A percentile compares a stretch with the other conserved stretches of the same genome.
Evolutionary conservation across 2,797 vertebrate genomes (phyloP).

Genomic region (Florisuga fusca): DNA sequence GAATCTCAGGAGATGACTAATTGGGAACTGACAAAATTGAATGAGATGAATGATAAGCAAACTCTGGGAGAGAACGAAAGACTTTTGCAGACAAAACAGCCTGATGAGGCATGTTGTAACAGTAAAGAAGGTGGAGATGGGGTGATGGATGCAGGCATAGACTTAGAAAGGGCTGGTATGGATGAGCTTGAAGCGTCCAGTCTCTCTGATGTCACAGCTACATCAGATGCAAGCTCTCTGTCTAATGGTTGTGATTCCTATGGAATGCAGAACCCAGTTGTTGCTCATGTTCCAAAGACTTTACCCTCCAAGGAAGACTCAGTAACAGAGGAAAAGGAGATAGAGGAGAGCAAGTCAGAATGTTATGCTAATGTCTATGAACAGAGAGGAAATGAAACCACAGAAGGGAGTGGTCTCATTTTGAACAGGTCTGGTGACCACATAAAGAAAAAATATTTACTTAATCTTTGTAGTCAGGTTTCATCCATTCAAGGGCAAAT

Average conservation of each 20-base stretch:
- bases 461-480: slow-evolving; percentile 80
- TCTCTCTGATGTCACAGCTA: slow-evolving; percentile 67
- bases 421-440: slow-evolving; percentile 83
- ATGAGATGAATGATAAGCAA: slow-evolving; percentile 72
- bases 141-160: slow-evolving; percentile 45
- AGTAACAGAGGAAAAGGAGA: slow-evolving; percentile 96
- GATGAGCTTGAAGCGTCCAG: slow-evolving; percentile 69
- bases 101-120: slow-evolving; percentile 49
- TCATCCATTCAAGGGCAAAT: slow-evolving; percentile 75
- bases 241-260: slow-evolving; percentile 84
- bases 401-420: slow-evolving; percentile 78
- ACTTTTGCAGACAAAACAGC: slow-evolving; percentile 46
- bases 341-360: slow-evolving; percentile 93
- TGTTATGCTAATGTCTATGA: slow-evolving; percentile 84
- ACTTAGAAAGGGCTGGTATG: slow-evolving; percentile 59
- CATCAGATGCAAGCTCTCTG: slow-evolving; percentile 74
- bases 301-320: slow-evolving; percentile 95
- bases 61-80: slow-evolving; percentile 68
- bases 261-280: slow-evolving; percentile 82
- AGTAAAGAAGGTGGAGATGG: slow-evolving; percentile 53
- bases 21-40: slow-evolving; percentile 75
- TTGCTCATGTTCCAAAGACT: slow-evolving; percentile 83
- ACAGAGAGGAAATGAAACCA: slow-evolving; percentile 81
- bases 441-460: slow-evolving; percentile 83
- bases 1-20: slow-evolving; percentile 75